A percentile compares a stretch with the other conserved stretches of the same genome.
Evolutionary conservation across 2,797 vertebrate species (phyloP).

Genomic region (Vespertilio murinus): DNA sequence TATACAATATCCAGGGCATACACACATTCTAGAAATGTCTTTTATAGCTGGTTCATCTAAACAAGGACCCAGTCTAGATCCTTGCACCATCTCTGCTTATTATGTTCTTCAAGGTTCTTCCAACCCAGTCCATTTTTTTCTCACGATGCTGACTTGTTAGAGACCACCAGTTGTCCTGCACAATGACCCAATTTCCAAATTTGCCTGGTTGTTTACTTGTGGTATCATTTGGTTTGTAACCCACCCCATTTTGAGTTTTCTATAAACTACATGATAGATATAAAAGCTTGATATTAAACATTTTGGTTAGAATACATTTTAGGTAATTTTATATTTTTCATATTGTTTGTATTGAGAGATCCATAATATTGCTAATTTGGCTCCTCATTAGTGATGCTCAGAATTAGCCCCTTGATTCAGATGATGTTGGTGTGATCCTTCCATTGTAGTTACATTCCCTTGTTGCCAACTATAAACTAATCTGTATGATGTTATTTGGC

Average conservation of each 20-base stretch:
- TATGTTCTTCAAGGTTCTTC: not conserved
- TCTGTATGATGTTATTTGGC: not conserved
- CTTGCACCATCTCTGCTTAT: not conserved
- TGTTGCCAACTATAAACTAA: not conserved
- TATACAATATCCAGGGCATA: conserved; percentile 6
- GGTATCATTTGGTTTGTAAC: conserved; percentile 18
- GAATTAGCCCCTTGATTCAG: not conserved
- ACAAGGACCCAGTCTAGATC: not conserved
- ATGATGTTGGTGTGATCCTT: not conserved
- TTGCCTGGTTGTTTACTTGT: not conserved
- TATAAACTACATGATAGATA: not conserved
- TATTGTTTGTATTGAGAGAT: not conserved
- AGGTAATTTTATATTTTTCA: conserved; percentile 8
- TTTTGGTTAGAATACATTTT: conserved; percentile 35
- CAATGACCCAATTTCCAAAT: not conserved
- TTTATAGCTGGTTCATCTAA: conserved; percentile 36
- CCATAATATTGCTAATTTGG: not conserved
- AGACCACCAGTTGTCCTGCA: not conserved
- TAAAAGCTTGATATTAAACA: conserved; percentile 28
- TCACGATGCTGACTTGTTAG: not conserved
- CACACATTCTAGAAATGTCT: conserved; percentile 20
- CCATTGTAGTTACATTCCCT: not conserved
- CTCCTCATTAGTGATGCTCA: not conserved
- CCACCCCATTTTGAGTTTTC: conserved; percentile 9
- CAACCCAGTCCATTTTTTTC: not conserved